Percentiles rank a stretch among this genome's conserved stretches.
Conservation (phyloP, 2,113 vertebrate genomes). For the Apodemus speciosus region DNA sequence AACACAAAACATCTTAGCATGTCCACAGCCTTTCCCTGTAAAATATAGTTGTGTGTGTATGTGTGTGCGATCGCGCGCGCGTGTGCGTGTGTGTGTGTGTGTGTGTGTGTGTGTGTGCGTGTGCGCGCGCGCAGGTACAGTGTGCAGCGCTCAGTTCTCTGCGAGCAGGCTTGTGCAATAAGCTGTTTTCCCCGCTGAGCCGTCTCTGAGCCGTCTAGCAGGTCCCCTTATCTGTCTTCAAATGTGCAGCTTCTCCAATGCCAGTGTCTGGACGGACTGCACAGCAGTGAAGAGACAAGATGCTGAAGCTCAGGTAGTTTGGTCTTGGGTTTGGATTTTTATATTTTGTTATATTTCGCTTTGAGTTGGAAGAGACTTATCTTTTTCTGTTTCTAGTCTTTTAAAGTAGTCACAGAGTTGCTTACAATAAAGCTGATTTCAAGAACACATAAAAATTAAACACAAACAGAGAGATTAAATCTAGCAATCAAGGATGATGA, state of each 20-base stretch:
- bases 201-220: background rate
- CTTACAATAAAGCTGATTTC: background rate
- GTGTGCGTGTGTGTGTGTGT: too few species aligned
- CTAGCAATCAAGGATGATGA: background rate
- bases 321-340: background rate
- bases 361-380: conserved; percentile 35
- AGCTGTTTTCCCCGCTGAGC: background rate
- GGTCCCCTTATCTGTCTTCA: background rate
- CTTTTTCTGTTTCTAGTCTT: conserved; percentile 46
- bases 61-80: too few species aligned
- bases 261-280: background rate
- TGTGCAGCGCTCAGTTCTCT: background rate
- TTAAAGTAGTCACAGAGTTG: conserved; percentile 4
- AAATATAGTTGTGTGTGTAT: too few species aligned
- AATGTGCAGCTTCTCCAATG: too few species aligned
- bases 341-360: background rate
- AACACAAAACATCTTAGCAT: background rate
- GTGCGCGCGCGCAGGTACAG: background rate
- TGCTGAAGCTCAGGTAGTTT: background rate
- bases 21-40: background rate
- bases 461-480: background rate
- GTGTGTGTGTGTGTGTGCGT: too few species aligned
- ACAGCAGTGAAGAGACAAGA: background rate
- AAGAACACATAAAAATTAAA: background rate
- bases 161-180: background rate